Evolutionary conservation across 2,888 invertebrate species (phyloP).

Genomic region (Spilarctia lutea): DNA sequence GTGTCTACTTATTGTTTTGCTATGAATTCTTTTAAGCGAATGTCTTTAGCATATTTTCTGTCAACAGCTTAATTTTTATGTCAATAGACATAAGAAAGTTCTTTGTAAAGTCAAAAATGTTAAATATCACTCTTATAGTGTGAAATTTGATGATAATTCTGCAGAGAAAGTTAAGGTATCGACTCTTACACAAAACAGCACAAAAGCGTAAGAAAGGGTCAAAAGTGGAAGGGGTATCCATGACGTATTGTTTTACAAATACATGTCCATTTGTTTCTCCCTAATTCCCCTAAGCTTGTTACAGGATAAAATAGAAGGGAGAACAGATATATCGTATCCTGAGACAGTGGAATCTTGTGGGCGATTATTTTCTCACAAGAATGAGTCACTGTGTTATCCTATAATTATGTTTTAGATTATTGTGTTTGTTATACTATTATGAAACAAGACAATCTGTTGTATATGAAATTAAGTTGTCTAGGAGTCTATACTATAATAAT

Average conservation of each 20-base stretch:
- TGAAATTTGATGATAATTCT: background rate
- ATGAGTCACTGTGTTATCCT: background rate
- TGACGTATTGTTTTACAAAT: constrained; percentile 22
- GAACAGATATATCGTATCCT: constrained; percentile 5
- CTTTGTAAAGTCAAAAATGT: background rate
- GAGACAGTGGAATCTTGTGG: constrained; percentile 25
- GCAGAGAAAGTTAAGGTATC: background rate
- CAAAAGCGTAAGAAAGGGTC: background rate
- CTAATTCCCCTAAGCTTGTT: constrained; percentile 36
- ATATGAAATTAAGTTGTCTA: too few species aligned
- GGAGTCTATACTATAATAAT: too few species aligned
- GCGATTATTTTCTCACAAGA: background rate
- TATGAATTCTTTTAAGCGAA: background rate
- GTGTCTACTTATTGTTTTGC: background rate
- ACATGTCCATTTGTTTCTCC: constrained; percentile 24
- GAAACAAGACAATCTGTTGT: too few species aligned
- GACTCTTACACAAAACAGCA: background rate
- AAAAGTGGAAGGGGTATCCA: constrained; percentile 14
- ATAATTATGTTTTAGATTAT: background rate
- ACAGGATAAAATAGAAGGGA: constrained; percentile 26
- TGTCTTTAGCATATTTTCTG: background rate
- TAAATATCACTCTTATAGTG: background rate
- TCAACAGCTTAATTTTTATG: background rate
- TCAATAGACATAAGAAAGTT: background rate
- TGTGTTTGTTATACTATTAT: too few species aligned